Conservation (phyloP, 2,888 invertebrate species). For the Baccha elongata region DNA sequence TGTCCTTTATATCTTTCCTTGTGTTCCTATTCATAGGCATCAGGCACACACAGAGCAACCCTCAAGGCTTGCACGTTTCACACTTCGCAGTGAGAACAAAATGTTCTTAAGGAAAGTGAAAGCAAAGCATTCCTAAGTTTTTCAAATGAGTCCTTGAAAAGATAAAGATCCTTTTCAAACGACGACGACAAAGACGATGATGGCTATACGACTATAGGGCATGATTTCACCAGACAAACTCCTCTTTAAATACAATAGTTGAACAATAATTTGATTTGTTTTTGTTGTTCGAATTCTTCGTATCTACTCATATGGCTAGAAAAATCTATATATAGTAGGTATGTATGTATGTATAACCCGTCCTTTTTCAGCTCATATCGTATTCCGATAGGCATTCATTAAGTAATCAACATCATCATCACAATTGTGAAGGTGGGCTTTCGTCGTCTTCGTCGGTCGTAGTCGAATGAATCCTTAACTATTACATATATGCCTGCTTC, state of each 20-base stretch:
- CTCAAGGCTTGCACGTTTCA: constrained; percentile 56
- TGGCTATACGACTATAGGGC: background rate
- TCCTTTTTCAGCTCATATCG: constrained; percentile 60
- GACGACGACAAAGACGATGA: background rate
- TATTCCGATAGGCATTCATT: constrained; percentile 73
- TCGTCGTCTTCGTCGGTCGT: background rate
- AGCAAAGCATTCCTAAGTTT: constrained; percentile 53
- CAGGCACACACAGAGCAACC: background rate
- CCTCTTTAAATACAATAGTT: constrained; percentile 40
- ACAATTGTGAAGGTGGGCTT: constrained; percentile 31
- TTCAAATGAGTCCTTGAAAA: constrained; percentile 43
- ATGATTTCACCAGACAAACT: constrained; percentile 49
- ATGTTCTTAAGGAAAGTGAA: constrained; percentile 48
- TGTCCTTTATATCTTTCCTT: constrained; percentile 24
- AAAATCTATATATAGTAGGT: background rate
- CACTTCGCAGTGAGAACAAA: constrained; percentile 32
- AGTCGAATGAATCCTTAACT: constrained; percentile 4
- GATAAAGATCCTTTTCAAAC: constrained; percentile 45
- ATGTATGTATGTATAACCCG: background rate
- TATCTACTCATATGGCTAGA: background rate
- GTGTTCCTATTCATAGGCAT: background rate
- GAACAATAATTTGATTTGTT: constrained; percentile 70
- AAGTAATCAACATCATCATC: constrained; percentile 67
- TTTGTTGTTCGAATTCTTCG: constrained; percentile 30
- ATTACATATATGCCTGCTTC: constrained; percentile 1